These are phyloP conservation scores for Dicaeum eximium DNA, from an alignment of 2,113 vertebrate species.

Conservation along the genomic window DNA sequence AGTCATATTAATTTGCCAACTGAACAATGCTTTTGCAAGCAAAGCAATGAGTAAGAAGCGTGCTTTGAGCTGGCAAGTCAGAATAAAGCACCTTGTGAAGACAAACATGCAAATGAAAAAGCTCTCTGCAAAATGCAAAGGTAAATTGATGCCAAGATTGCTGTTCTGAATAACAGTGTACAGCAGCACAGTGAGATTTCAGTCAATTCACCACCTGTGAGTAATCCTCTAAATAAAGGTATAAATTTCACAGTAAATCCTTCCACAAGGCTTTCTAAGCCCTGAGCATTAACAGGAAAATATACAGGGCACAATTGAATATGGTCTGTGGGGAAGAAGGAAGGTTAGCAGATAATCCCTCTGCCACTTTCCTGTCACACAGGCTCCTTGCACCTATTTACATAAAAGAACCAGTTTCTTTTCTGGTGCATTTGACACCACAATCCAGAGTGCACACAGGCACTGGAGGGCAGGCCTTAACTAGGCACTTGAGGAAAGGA, in stretches of 20 bases:
- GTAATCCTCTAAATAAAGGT: neutral
- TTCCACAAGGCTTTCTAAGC: neutral
- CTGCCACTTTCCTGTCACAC: neutral
- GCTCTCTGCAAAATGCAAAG: neutral
- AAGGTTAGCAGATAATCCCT: neutral
- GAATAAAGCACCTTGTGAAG: neutral
- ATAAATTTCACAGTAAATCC: constrained; percentile 8
- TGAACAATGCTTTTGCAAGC: neutral
- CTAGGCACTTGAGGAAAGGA: neutral
- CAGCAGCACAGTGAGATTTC: neutral
- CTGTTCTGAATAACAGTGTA: neutral
- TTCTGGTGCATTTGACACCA: neutral
- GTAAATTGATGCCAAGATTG: neutral
- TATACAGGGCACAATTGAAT: neutral
- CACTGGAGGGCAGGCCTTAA: neutral
- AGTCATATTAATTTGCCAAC: neutral
- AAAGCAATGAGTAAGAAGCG: neutral
- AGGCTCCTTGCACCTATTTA: neutral
- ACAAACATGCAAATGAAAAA: neutral
- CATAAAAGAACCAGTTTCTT: neutral
- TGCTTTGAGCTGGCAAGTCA: neutral
- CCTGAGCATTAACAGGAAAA: neutral
- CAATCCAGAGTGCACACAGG: neutral
- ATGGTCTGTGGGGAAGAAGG: neutral
- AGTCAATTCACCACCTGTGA: neutral